Conservation (phyloP, 2,113 vertebrate species). For the Mustelus asterias region DNA sequence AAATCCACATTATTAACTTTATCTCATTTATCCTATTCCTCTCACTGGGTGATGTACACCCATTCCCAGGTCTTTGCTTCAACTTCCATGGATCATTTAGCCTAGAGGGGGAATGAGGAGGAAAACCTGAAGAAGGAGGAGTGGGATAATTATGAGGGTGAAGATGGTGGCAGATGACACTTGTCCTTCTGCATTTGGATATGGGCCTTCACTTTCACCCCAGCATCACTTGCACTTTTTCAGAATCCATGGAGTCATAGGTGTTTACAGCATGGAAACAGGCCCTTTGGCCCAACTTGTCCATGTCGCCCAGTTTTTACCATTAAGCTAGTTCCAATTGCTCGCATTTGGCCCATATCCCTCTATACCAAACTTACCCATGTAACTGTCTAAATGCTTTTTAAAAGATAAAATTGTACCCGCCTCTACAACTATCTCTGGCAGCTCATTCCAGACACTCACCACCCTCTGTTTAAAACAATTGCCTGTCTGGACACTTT, state of each 20-base stretch:
- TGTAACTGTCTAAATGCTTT: too few species aligned
- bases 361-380: too few species aligned
- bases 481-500: too few species aligned
- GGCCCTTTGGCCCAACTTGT: too few species aligned
- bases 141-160: not conserved
- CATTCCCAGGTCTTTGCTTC: not conserved
- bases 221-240: not conserved
- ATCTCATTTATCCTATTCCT: not conserved
- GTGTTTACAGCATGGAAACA: too few species aligned
- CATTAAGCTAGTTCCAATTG: too few species aligned
- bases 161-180: not conserved
- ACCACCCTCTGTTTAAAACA: too few species aligned
- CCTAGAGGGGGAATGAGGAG: not conserved
- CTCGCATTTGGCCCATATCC: too few species aligned
- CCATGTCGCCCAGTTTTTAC: too few species aligned
- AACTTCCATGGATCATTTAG: not conserved
- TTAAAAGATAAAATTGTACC: too few species aligned
- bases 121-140: not conserved
- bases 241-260: not conserved
- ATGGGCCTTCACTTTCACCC: not conserved
- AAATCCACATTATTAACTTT: not conserved
- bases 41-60: not conserved
- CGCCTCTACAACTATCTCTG: too few species aligned
- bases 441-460: too few species aligned
- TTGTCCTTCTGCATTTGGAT: not conserved